Conservation (phyloP, 2,113 vertebrate species). For the Anguilla japonica region DNA sequence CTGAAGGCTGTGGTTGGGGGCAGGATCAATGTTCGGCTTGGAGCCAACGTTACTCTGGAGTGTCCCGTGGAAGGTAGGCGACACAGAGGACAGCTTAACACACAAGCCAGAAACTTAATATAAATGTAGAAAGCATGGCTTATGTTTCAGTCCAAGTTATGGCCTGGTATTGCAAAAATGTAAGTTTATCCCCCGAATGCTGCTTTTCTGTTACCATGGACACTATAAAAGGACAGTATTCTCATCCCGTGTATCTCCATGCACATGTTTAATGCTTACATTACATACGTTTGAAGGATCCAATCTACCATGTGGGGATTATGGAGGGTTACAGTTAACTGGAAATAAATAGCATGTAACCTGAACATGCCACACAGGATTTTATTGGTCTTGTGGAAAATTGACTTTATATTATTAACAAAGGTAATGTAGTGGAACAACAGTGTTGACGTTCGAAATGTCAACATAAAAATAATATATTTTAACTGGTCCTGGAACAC, state of each 20-base stretch:
- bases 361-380: constrained; percentile 37
- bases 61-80: constrained; percentile 81
- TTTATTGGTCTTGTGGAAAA: constrained; percentile 25
- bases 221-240: background rate
- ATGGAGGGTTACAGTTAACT: constrained; percentile 17
- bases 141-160: background rate
- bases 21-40: constrained; percentile 57
- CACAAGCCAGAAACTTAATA: background rate
- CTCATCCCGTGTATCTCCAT: background rate
- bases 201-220: background rate
- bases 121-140: background rate
- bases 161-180: background rate
- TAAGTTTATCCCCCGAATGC: background rate
- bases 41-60: constrained; percentile 71
- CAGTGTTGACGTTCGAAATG: constrained; percentile 38
- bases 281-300: constrained; percentile 21
- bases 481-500: constrained; percentile 43
- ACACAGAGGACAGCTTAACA: background rate
- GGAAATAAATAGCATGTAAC: constrained; percentile 42
- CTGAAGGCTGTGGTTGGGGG: constrained; percentile 71
- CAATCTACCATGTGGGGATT: constrained; percentile 33
- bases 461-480: constrained; percentile 37
- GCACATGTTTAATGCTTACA: constrained; percentile 9
- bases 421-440: constrained; percentile 2
- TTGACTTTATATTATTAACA: constrained; percentile 43